phyloP scores from a whole-genome alignment of 2,888 invertebrate species.

The Drosophila antonietae region DNA sequence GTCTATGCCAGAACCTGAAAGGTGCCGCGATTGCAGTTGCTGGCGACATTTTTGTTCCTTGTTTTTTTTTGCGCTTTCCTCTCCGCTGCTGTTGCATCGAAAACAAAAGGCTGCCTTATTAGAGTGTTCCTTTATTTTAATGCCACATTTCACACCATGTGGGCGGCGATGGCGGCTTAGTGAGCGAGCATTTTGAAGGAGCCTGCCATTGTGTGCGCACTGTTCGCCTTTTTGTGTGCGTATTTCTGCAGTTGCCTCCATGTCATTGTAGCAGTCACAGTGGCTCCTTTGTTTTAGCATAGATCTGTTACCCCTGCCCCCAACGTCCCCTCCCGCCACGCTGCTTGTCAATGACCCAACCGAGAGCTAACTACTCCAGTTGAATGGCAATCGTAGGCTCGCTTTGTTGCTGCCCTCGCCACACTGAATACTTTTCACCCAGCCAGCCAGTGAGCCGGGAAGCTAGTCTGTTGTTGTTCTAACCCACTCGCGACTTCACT shows the following conservation, averaged over 20 bases:
- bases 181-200: not conserved
- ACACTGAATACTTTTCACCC: not conserved
- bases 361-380: slow-evolving; percentile 44
- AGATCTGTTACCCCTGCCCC: slow-evolving; percentile 6
- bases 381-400: slow-evolving; percentile 52
- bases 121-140: slow-evolving; percentile 78
- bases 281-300: slow-evolving; percentile 61
- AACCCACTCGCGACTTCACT: slow-evolving; percentile 38
- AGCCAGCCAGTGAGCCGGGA: not conserved
- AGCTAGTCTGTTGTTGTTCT: slow-evolving; percentile 37
- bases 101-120: slow-evolving; percentile 76
- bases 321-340: not conserved
- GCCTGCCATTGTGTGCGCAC: slow-evolving; percentile 36
- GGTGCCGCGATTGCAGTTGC: slow-evolving; percentile 39
- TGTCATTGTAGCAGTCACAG: slow-evolving; percentile 41
- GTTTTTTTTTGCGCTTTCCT: slow-evolving; percentile 4
- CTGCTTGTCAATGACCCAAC: slow-evolving; percentile 32
- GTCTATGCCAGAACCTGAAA: slow-evolving; percentile 16
- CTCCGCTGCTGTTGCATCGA: slow-evolving; percentile 38
- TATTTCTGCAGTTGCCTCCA: slow-evolving; percentile 26
- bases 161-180: slow-evolving; percentile 9
- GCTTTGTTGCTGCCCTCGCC: slow-evolving; percentile 28
- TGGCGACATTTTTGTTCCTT: slow-evolving; percentile 17
- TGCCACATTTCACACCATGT: slow-evolving; percentile 73
- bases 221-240: slow-evolving; percentile 40